phyloP scores from a whole-genome alignment of 2,113 vertebrate species.

The Glaucomys volans region DNA sequence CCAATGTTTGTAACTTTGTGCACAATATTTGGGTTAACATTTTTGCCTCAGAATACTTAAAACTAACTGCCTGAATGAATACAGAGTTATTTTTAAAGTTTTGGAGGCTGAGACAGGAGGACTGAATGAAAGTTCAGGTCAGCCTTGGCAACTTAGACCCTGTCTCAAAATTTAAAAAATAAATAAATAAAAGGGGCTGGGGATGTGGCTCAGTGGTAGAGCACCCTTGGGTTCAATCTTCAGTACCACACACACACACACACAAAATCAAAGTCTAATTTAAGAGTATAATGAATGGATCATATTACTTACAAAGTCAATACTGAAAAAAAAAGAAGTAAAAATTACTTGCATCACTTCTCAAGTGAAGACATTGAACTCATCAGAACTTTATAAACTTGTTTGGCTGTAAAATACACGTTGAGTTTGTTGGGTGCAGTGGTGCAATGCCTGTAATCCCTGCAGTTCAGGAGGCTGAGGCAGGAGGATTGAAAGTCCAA shows the following conservation, averaged over 20 bases:
- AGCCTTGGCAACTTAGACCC: too few species aligned
- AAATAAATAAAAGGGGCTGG: too few species aligned
- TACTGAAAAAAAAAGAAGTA: not conserved
- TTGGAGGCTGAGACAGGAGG: too few species aligned
- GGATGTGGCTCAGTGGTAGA: not conserved
- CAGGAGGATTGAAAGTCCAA: too few species aligned
- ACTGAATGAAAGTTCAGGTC: too few species aligned
- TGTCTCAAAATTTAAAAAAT: too few species aligned
- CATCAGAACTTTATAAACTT: constrained; percentile 45
- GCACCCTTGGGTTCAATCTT: not conserved
- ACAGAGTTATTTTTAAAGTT: not conserved
- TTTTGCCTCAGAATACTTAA: constrained; percentile 50
- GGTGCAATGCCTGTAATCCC: too few species aligned
- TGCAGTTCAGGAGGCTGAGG: too few species aligned
- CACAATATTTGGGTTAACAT: constrained; percentile 20
- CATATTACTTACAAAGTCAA: constrained; percentile 48
- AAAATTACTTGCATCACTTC: constrained; percentile 27
- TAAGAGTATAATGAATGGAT: constrained; percentile 39
- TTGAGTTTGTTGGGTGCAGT: not conserved
- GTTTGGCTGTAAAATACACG: constrained; percentile 9
- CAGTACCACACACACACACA: not conserved
- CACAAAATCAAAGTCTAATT: not conserved
- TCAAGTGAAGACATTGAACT: constrained; percentile 39
- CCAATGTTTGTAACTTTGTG: not conserved
- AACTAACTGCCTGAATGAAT: constrained; percentile 17